phyloP scores from a whole-genome alignment of 2,888 invertebrate genomes.

The Mantis religiosa region DNA sequence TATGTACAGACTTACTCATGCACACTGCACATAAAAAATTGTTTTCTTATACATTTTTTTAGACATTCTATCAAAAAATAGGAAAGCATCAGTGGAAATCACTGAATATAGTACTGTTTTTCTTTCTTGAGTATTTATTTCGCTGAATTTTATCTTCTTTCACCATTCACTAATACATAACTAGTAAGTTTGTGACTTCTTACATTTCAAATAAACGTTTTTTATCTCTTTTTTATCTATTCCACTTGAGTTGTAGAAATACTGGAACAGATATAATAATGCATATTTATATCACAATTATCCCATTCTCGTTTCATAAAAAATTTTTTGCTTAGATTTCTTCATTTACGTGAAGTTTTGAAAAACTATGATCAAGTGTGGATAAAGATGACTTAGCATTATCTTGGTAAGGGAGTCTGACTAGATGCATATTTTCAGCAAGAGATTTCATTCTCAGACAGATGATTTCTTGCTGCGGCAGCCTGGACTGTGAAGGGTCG shows the following conservation, averaged over 20 bases:
- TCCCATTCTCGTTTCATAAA: not conserved
- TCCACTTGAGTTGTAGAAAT: not conserved
- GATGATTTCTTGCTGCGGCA: slow-evolving; percentile 22
- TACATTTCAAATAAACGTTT: not conserved
- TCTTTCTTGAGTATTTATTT: not conserved
- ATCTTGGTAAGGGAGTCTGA: not conserved
- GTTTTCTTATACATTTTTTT: not conserved
- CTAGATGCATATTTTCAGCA: slow-evolving; percentile 28
- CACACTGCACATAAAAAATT: not conserved
- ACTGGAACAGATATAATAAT: not conserved
- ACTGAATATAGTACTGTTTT: not conserved
- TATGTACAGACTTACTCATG: not conserved
- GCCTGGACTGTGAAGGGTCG: slow-evolving; percentile 31
- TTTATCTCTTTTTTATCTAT: not conserved
- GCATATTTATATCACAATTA: not conserved
- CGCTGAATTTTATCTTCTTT: not conserved
- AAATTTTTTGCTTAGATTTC: not conserved
- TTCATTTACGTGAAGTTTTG: not conserved
- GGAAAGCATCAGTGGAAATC: slow-evolving; percentile 9
- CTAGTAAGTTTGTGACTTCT: not conserved
- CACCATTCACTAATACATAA: not conserved
- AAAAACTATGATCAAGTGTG: not conserved
- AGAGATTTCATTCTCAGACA: slow-evolving; percentile 33
- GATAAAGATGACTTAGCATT: too few species aligned
- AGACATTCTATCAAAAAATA: slow-evolving; percentile 5